Base-by-base conservation (phyloP, 2,888 invertebrate genomes). In the Nudaria mundana region DNA sequence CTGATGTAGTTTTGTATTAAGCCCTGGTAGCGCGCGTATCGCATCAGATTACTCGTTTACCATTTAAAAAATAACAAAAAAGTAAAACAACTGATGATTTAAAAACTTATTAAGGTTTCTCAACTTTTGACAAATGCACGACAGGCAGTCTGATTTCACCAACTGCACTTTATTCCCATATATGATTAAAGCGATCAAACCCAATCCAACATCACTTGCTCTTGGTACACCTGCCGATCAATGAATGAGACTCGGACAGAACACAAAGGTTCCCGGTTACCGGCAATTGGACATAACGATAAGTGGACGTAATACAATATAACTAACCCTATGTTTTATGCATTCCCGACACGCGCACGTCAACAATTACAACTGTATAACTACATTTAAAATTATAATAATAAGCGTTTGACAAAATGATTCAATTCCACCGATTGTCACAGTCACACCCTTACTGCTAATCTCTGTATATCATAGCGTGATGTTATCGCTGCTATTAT, bases 401-500 rank as follows among this genome's bases (percentile, higher is more conserved):
- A 61, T 33, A 52, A 49, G 36, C 41, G 30, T 23, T 4, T 40
- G 20, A 50, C 53, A 46, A 61, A 62, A 59, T 48, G 54, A 37
- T 59, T 50, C 53, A 52, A 53, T 62, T 49, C 50, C 16, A 37
- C 30, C 44, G 39, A 58, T 60, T 65, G 63, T 65, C 42, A 34
- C 39, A 26, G 37, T 54, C 44, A 61, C 64, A 58, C 64, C 61
- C 63, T 47, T 49, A 30, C 48, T 52, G 49, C 46, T 58, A 46
- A 63, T 58, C 53, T 52, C 29, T 8, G 46, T 15, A 38, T 51
- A 49, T 56, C 55, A 51, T 53, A 46, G 36, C 48, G 42, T 49
- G 59, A 59, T 59, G 38, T 49, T 61, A 59, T 59, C 59, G 52
- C 23, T 13, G 54, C 51, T 57, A 59, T 59, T 61, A 56, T 59